Conservation (phyloP, 1,140 invertebrate genomes). For the Tetranychus cinnabarinus region DNA sequence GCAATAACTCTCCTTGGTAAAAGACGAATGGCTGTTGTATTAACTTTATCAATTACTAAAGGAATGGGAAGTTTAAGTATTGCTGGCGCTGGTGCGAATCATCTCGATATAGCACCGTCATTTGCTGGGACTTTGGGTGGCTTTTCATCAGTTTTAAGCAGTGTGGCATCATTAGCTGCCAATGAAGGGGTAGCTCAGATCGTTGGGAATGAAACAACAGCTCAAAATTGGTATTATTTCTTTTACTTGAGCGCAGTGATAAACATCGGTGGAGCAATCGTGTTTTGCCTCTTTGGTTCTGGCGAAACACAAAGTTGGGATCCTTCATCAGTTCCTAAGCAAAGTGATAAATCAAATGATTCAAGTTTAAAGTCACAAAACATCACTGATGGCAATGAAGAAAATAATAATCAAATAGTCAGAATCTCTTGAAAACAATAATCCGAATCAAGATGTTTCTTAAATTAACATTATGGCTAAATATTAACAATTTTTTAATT, state of each 20-base stretch:
- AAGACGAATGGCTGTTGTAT: not conserved
- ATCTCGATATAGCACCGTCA: slow-evolving; percentile 11
- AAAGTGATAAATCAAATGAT: too few relatives aligned
- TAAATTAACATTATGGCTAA: too few relatives aligned
- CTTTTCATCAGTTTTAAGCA: slow-evolving; percentile 17
- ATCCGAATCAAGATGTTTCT: too few relatives aligned
- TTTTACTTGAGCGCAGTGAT: slow-evolving; percentile 53
- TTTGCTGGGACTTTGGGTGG: slow-evolving; percentile 17
- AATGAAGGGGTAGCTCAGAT: slow-evolving; percentile 13
- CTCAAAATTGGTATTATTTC: slow-evolving; percentile 52
- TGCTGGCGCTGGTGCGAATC: not conserved
- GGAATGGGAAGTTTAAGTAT: not conserved
- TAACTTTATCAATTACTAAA: not conserved
- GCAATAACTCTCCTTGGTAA: too few relatives aligned
- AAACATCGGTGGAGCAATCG: slow-evolving; percentile 44
- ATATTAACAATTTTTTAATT: too few relatives aligned
- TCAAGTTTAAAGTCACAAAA: too few relatives aligned
- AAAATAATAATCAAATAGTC: too few relatives aligned
- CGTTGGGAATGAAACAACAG: slow-evolving; percentile 31
- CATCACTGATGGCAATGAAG: too few relatives aligned
- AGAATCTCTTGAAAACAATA: too few relatives aligned
- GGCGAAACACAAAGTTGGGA: too few relatives aligned
- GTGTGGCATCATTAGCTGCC: slow-evolving; percentile 15
- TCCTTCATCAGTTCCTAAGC: too few relatives aligned
- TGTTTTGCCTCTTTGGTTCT: slow-evolving; percentile 13